Percentiles rank a stretch among this genome's conserved stretches.
These are phyloP conservation scores for Microtus montanus DNA, from an alignment of 2,113 vertebrate genomes.

Conservation along the genomic window DNA sequence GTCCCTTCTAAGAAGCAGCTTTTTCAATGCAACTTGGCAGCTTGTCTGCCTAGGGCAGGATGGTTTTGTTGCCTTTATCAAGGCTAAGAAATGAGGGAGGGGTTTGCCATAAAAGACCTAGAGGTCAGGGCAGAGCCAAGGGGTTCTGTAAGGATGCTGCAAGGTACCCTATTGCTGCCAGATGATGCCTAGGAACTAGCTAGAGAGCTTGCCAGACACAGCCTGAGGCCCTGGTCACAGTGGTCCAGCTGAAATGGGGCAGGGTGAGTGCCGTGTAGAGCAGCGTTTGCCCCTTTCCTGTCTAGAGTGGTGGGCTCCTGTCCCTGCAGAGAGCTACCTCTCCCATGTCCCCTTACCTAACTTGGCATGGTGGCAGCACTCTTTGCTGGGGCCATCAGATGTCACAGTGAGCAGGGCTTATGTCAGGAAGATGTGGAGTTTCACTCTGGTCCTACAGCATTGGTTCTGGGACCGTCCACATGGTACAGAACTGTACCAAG, in stretches of 20 bases:
- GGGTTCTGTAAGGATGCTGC: accelerated
- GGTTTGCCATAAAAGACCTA: neutral
- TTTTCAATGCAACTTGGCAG: neutral
- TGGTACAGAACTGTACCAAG: neutral
- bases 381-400: neutral
- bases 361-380: accelerated
- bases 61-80: accelerated
- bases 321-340: neutral
- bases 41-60: neutral
- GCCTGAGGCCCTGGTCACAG: neutral
- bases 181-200: neutral
- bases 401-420: neutral
- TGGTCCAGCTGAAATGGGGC: neutral
- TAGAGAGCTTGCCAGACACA: neutral
- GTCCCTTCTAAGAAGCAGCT: neutral
- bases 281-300: neutral
- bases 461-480: neutral
- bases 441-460: neutral
- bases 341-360: too few species aligned
- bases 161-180: neutral
- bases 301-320: neutral
- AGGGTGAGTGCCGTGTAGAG: neutral
- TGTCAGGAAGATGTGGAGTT: neutral
- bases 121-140: neutral
- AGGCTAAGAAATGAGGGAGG: neutral